Conservation (phyloP, 1,140 invertebrate genomes). For the Eubasilissa regina region DNA sequence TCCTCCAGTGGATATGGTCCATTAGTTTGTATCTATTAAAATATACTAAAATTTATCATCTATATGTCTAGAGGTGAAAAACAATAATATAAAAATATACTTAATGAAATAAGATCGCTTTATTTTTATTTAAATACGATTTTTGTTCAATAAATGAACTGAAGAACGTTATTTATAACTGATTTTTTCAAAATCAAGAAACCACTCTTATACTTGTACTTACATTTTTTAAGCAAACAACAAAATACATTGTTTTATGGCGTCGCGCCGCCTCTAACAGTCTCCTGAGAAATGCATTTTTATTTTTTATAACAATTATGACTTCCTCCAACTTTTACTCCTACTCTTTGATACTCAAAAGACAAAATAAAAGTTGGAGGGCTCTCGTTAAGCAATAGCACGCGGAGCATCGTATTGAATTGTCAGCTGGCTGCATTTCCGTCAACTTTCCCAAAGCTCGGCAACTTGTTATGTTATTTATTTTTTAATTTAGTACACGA, state of each 20-base stretch:
- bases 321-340: background rate
- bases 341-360: background rate
- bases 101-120: too few relatives aligned
- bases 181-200: too few relatives aligned
- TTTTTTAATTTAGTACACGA: background rate
- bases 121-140: too few relatives aligned
- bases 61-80: too few relatives aligned
- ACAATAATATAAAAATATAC: too few relatives aligned
- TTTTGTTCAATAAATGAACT: too few relatives aligned
- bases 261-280: background rate
- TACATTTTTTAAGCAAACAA: background rate
- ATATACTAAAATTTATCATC: too few relatives aligned
- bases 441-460: background rate
- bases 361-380: slow-evolving; percentile 48
- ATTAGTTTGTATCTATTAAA: too few relatives aligned
- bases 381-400: slow-evolving; percentile 41
- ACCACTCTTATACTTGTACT: background rate
- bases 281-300: background rate
- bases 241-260: background rate
- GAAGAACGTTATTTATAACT: too few relatives aligned
- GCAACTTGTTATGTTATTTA: background rate
- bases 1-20: too few relatives aligned
- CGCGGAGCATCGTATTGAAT: slow-evolving; percentile 43
- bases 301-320: slow-evolving; percentile 10
- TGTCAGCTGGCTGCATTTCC: background rate